These are phyloP conservation scores for Pelagia noctiluca DNA, from an alignment of 30 jellyfish, hydroid and myxozoan species.

Conservation along the genomic window DNA sequence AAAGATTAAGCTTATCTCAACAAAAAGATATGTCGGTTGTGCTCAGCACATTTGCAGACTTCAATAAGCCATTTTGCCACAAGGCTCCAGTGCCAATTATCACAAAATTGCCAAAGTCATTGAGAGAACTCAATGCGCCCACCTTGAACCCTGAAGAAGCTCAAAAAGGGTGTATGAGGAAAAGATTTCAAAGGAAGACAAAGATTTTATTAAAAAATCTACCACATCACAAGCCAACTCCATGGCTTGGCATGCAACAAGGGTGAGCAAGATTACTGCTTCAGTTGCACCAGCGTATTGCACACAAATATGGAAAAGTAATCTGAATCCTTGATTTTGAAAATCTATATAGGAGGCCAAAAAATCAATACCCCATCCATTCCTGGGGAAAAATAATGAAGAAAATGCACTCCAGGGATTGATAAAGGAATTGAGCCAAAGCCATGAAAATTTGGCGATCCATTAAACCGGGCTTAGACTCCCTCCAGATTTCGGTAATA, in stretches of 20 bases:
- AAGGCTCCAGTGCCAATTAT: no score
- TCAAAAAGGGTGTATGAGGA: no score
- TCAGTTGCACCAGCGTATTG: constrained; percentile 30
- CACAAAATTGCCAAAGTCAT: no score
- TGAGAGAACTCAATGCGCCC: no score
- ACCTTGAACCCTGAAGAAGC: no score
- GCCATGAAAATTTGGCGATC: constrained; percentile 13
- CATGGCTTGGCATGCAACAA: constrained; percentile 1
- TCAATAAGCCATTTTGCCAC: no score
- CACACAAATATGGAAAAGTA: constrained; percentile 8
- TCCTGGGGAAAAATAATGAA: constrained; percentile 17
- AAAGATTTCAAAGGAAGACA: background rate
- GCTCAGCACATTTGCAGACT: no score
- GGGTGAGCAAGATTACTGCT: constrained; percentile 22
- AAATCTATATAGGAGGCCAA: background rate
- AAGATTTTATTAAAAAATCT: constrained; percentile 15
- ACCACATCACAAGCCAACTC: constrained; percentile 6
- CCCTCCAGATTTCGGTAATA: constrained; percentile 4
- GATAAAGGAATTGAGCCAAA: no score
- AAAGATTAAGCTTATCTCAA: no score
- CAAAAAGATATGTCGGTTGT: no score
- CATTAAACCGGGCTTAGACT: background rate
- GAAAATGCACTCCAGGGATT: background rate
- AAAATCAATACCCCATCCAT: background rate
- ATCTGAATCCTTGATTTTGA: no score